Base-by-base conservation (phyloP, 2,113 vertebrate species). In the Chloroceryle aenea region DNA sequence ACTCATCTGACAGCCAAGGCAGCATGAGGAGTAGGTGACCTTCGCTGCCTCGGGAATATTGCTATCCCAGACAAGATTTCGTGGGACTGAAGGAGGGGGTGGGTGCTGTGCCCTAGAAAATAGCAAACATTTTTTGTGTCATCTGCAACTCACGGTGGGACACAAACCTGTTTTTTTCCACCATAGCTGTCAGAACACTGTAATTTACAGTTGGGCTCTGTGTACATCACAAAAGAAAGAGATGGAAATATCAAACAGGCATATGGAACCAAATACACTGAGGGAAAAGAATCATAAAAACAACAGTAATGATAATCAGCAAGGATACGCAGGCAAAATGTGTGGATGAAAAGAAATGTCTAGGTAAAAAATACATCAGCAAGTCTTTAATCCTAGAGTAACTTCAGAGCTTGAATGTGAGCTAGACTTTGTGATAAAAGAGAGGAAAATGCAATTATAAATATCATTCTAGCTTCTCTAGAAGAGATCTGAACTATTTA, bases 401-500 rank as follows among this genome's bases (percentile, higher is more conserved):
- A 86, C 17, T 69, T 80, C 29, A 66, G 72, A 74, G 32, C 32
- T 80, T 88, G 53, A 83, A 15, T 63, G 22, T 77, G 18, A 93
- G 45, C 32, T 66, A 86, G 45, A 79, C 16, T 64, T 64, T 9
- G 34, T 45, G 86, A 88, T 36, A 89, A 83, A 92, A 84, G 52
- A 85, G 34, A 86, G 34, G 38, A 61, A 90, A 93, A 90, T 42
- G 40, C 47, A 80, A 56, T 67, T 63, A 56, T 43, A 83, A 16
- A 69, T 40, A 92, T 47, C 1, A 36, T 81, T 86, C 78, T 42
- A 92, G 59, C 47, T 84, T 84, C 68, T 89, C 73, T 75, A 36
- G 79, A 92, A 92, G 42, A 42, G 69, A 86, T 30, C 47, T 36
- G 59, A 86, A 92, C 66, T 91, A 89, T 72, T 92, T 64, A 75